A percentile compares a stretch with the other conserved stretches of the same genome.
phyloP scores from a whole-genome alignment of 2,113 vertebrate species.

The Ameiurus melas region DNA sequence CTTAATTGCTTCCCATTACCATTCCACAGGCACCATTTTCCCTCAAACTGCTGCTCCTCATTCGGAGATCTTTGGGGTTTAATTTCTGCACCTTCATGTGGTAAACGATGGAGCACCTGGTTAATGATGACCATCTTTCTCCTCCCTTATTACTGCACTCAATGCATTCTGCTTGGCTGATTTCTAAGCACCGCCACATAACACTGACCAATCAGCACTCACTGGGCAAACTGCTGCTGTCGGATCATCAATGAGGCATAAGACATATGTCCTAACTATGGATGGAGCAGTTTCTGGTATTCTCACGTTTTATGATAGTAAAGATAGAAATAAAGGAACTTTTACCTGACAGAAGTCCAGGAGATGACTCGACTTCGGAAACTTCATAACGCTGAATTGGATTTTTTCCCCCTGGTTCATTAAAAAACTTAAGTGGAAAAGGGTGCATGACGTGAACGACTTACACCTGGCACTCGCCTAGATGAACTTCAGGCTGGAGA shows the following conservation, averaged over 20 bases:
- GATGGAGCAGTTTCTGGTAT: not conserved
- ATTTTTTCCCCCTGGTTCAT: not conserved
- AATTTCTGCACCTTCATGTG: constrained; percentile 53
- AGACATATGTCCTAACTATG: not conserved
- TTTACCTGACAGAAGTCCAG: not conserved
- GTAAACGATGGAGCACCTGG: constrained; percentile 60
- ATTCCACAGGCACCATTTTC: constrained; percentile 55
- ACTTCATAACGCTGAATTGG: not conserved
- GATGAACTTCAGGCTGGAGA: not conserved
- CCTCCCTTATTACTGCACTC: constrained; percentile 13
- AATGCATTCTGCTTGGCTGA: constrained; percentile 16
- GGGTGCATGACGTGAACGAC: not conserved
- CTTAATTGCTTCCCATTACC: constrained; percentile 61
- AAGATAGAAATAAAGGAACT: not conserved
- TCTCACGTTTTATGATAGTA: not conserved
- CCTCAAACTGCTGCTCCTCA: constrained; percentile 53
- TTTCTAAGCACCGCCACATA: constrained; percentile 53
- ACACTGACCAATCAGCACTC: not conserved
- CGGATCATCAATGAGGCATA: not conserved
- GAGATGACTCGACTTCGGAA: not conserved
- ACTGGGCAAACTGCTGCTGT: not conserved
- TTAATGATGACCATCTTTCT: constrained; percentile 57
- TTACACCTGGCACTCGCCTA: not conserved
- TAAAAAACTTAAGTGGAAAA: not conserved
- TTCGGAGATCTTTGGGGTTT: constrained; percentile 6